Evolutionary conservation across 2,113 vertebrate species (phyloP), one percentile per base, ranked within the genome.

Genomic region (Oreamnos americanus): DNA sequence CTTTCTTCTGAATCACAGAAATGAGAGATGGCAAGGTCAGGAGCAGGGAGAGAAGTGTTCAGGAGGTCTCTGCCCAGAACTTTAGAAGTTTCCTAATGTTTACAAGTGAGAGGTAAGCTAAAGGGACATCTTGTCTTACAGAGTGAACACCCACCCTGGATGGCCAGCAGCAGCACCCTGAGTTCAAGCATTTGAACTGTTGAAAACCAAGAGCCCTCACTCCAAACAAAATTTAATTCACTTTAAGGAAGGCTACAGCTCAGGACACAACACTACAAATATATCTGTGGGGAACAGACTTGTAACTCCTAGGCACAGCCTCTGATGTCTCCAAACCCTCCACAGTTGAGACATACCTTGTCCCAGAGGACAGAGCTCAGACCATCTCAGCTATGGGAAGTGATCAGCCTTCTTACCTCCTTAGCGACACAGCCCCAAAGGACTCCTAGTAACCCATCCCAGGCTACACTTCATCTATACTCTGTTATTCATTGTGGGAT

Each of bases 261-360:
- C 5, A 17, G 45, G 45, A 51, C 47, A 51, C 12, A 11, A 5
- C 25, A 4, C 4, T 0, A 10, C 26, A 21, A 47, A 51, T 26
- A 58, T 9, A 36, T 7, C 13, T 13, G 3, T 21, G 19, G 11
- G 36, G 25, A 53, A 25, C n/a, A 36, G 49, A 51, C 2, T 2
- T 23, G 26, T 5, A 16, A 39, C 28, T 51, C 43, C 62, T 12
- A n/a, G n/a, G 45, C 45, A 62, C 60, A 25, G 36, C n/a, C 3
- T 25, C 51, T 1, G 0, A 1, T 13, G 23, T 87, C 30, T 17
- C 13, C 7, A 47, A 8, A 3, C 11, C 13, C 51, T 47, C 33
- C 10, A 85, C 28, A 30, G 36, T 30, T 45, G 58, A 9, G 47
- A 57, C 3, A 3, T 33, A 5, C 25, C 83, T 47, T 19, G 13